phyloP scores from a whole-genome alignment of 1,140 invertebrate genomes.

The Nasonia giraulti region DNA sequence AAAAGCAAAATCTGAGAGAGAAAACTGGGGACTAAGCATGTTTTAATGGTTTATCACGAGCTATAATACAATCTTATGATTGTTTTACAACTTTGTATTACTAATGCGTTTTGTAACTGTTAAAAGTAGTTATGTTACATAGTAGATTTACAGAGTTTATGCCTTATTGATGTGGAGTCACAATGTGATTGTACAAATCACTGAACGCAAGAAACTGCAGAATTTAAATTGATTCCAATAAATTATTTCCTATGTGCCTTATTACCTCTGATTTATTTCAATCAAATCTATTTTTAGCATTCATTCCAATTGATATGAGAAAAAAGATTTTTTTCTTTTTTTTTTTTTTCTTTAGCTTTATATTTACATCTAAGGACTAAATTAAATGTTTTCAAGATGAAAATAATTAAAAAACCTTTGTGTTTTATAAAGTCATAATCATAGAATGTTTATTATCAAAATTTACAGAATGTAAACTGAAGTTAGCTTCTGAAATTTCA shows the following conservation, averaged over 20 bases:
- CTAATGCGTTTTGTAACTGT: too few species aligned
- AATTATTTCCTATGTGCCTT: slow-evolving; percentile 50
- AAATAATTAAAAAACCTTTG: too few species aligned
- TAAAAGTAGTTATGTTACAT: background rate
- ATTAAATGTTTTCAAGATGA: background rate
- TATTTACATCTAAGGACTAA: background rate
- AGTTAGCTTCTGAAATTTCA: slow-evolving; percentile 16
- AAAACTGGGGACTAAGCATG: background rate
- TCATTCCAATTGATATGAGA: slow-evolving; percentile 43
- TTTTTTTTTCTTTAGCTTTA: background rate
- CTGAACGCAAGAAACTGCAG: slow-evolving; percentile 33
- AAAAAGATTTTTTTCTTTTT: slow-evolving; percentile 12
- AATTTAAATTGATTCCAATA: slow-evolving; percentile 53
- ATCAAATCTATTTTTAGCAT: slow-evolving; percentile 46
- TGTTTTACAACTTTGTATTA: too few species aligned
- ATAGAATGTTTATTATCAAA: too few species aligned
- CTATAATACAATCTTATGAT: too few species aligned
- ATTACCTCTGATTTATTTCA: slow-evolving; percentile 50
- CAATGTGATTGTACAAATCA: slow-evolving; percentile 34
- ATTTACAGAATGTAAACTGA: background rate
- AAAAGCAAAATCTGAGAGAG: background rate
- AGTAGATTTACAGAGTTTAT: background rate
- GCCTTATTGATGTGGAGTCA: background rate
- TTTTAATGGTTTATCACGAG: too few species aligned
- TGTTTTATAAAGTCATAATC: too few species aligned